These are phyloP conservation scores for Cervus canadensis DNA, from an alignment of 2,113 vertebrate species.

Conservation along the genomic window DNA sequence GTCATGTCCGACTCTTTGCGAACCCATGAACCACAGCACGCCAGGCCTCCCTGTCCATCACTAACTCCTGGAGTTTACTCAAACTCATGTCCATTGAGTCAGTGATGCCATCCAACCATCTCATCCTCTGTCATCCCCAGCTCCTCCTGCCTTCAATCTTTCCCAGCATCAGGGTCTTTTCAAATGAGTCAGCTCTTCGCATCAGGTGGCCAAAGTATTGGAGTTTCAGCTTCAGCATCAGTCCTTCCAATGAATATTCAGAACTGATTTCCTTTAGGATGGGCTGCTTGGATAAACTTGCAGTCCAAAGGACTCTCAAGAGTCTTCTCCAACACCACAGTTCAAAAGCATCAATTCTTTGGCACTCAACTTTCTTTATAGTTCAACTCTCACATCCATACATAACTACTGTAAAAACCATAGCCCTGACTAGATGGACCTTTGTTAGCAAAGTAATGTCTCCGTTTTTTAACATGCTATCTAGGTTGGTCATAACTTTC, in stretches of 20 bases:
- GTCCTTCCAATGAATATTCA: not conserved
- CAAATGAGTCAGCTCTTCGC: not conserved
- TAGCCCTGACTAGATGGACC: not conserved
- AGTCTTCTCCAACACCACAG: not conserved
- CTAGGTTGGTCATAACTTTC: not conserved
- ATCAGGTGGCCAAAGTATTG: not conserved
- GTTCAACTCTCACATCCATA: not conserved
- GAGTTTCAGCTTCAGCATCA: not conserved
- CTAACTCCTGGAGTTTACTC: not conserved
- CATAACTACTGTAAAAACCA: not conserved
- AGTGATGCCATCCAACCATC: not conserved
- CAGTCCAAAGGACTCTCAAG: not conserved
- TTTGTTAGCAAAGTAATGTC: not conserved
- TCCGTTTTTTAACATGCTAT: not conserved
- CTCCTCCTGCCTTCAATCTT: not conserved
- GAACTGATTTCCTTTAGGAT: not conserved
- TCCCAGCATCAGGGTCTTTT: not conserved
- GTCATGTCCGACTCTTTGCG: not conserved
- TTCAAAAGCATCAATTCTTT: not conserved
- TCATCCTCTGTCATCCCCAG: not conserved
- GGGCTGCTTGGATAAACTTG: not conserved
- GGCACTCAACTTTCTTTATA: too few relatives aligned
- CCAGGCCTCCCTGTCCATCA: not conserved
- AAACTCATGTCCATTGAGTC: not conserved
- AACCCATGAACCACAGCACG: fast-evolving